phyloP scores from a whole-genome alignment of 2,113 vertebrate genomes.

The Malaclemys terrapin region DNA sequence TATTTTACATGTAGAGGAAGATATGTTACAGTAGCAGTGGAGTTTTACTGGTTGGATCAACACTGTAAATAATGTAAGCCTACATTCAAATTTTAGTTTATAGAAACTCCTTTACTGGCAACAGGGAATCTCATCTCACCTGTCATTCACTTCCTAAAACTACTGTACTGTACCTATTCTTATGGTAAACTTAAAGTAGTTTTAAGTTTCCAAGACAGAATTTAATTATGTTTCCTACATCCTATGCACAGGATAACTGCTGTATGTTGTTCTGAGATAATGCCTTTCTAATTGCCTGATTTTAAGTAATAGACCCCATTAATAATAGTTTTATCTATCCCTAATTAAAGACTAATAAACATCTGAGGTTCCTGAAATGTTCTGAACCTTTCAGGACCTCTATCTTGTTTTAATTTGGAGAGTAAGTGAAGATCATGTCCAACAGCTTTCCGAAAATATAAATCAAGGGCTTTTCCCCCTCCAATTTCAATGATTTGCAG shows the following conservation, averaged over 20 bases:
- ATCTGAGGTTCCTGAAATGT: not conserved
- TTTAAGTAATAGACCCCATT: not conserved
- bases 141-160: not conserved
- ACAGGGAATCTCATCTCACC: not conserved
- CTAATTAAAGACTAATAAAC: not conserved
- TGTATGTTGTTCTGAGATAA: not conserved
- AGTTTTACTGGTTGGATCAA: not conserved
- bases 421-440: not conserved
- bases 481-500: not conserved
- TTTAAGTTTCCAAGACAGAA: not conserved
- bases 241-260: rapidly evolving
- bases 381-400: not conserved
- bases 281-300: not conserved
- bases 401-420: not conserved
- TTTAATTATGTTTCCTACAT: not conserved
- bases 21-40: not conserved
- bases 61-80: not conserved
- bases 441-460: not conserved
- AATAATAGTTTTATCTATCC: not conserved
- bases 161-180: rapidly evolving
- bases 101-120: not conserved
- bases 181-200: not conserved
- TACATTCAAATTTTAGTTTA: not conserved
- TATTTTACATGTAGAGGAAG: not conserved
- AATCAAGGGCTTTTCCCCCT: not conserved